Base-by-base conservation (phyloP, 2,797 vertebrate species). In the Anabas testudineus region DNA sequence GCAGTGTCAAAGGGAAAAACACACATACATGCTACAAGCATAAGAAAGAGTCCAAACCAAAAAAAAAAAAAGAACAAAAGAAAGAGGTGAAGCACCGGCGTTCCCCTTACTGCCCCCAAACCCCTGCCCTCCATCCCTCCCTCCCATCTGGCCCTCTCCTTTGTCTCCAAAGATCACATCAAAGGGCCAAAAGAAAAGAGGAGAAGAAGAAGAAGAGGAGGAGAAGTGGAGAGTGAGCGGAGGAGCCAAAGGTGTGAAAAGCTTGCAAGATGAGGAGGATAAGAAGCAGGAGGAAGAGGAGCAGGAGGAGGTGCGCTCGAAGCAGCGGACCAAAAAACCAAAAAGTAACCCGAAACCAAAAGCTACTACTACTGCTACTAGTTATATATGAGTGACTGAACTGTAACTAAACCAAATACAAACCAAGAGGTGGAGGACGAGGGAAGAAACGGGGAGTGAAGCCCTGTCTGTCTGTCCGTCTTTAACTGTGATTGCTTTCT, bases 331-430 rank as follows among this genome's bases (percentile, higher is more conserved):
- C 76, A 88, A 83, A 87, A 85, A 93, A 87, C 85, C 82, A 91
- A 88, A 91, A 91, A 91, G 78, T 81, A 87, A 91, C 83, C 84
- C 83, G 83, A 91, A 92, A 92, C 90, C 86, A 91, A 93, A 92
- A 90, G 77, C 89, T 87, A 89, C 85, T 86, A 81, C 85, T 89
- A 85, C 86, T 88, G 78, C 82, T 89, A 81, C 83, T 78, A 67
- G 66, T 79, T 69, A 77, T 74, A 87, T 84, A 54, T 76, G 86
- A 90, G 90, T 84, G 86, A 90, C 85, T 87, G 87, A 90, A 87
- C 90, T 58, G 68, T 67, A 86, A 84, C 76, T 37, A 92, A 91
- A 94, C 92, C 90, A 92, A 93, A 95, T 91, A 92, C 76, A 88
- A 91, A 83, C 86, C 68, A 85, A 70, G 73, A 84, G 74, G 77